These are phyloP conservation scores for Bufo bufo DNA, from an alignment of 2,113 vertebrate species.

Conservation along the genomic window DNA sequence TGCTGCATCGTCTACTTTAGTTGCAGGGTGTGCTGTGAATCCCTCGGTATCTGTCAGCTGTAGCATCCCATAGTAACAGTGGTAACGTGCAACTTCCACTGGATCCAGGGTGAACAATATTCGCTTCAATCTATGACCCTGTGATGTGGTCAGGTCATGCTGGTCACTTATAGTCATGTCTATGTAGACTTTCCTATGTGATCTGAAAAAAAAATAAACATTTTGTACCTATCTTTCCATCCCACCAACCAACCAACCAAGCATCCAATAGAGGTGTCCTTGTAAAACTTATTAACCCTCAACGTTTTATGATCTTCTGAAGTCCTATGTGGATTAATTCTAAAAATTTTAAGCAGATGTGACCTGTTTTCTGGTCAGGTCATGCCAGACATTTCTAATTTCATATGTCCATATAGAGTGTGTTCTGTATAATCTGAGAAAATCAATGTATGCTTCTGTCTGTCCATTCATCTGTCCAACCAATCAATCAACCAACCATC, in stretches of 20 bases:
- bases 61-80: neutral
- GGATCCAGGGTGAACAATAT: neutral
- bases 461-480: no score
- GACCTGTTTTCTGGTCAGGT: neutral
- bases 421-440: no score
- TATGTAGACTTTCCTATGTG: no score
- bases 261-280: neutral
- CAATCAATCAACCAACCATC: no score
- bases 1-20: neutral
- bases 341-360: neutral
- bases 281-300: neutral
- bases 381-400: no score
- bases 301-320: neutral
- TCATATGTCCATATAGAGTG: no score
- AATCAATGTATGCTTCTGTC: no score
- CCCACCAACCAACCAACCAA: neutral
- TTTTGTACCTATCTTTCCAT: neutral
- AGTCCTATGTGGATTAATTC: neutral
- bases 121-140: neutral
- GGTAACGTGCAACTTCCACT: no score
- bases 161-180: no score
- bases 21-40: conserved; percentile 1
- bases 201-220: no score
- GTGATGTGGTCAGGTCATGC: neutral
- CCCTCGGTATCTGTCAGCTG: neutral